These are phyloP conservation scores for Bergia puertoricense DNA, from an alignment of 92 coral and sea anemone genomes.

Conservation along the genomic window DNA sequence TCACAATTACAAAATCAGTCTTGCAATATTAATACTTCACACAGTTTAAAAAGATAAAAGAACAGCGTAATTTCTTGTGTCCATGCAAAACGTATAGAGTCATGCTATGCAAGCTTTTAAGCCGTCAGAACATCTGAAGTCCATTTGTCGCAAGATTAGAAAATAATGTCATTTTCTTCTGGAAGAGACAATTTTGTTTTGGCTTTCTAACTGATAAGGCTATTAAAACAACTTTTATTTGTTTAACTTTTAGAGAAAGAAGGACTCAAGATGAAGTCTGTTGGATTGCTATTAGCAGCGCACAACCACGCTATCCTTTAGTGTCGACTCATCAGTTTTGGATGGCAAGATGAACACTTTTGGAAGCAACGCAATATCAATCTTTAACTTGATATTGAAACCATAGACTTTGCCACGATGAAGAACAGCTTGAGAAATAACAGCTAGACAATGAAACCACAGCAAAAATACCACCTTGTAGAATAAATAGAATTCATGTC, in stretches of 20 bases:
- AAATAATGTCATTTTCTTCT: slow-evolving; percentile 33
- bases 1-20: background rate
- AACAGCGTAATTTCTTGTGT: background rate
- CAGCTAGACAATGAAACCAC: background rate
- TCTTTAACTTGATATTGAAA: background rate
- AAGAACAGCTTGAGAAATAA: slow-evolving; percentile 5
- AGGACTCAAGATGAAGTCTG: background rate
- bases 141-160: slow-evolving; percentile 23
- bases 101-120: background rate
- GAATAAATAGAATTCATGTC: background rate
- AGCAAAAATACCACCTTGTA: background rate
- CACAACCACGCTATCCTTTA: background rate
- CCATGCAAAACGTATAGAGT: background rate
- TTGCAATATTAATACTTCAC: background rate
- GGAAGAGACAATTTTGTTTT: slow-evolving; percentile 11
- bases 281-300: background rate
- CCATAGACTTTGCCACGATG: background rate
- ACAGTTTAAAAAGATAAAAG: background rate
- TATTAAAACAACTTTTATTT: slow-evolving; percentile 28
- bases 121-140: slow-evolving; percentile 9
- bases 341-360: background rate
- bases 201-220: slow-evolving; percentile 34
- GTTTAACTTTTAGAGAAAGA: background rate
- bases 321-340: background rate
- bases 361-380: background rate